These are phyloP conservation scores for Synanthedon andrenaeformis DNA, from an alignment of 2,888 invertebrate species.

Conservation along the genomic window DNA sequence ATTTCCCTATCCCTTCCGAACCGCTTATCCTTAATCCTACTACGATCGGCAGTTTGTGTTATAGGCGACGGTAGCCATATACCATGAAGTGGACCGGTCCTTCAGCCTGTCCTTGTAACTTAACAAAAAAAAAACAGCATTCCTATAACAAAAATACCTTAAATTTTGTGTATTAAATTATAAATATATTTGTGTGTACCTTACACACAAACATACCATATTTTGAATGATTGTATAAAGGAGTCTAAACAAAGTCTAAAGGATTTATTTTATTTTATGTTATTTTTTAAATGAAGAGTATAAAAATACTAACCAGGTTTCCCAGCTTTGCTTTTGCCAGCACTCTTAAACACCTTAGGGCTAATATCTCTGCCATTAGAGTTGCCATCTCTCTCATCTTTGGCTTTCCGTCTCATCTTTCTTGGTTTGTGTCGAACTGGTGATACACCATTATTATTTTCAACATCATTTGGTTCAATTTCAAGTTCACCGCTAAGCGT, in stretches of 20 bases:
- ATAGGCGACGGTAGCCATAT: too few relatives aligned
- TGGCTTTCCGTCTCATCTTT: slow-evolving; percentile 51
- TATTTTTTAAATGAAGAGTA: background rate
- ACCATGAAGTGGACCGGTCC: too few relatives aligned
- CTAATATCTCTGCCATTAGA: slow-evolving; percentile 54
- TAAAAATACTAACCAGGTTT: slow-evolving; percentile 36
- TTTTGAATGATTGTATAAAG: background rate
- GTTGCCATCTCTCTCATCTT: slow-evolving; percentile 49
- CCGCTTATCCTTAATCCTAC: too few relatives aligned
- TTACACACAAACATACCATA: background rate
- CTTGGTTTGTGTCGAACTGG: slow-evolving; percentile 52
- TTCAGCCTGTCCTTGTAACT: too few relatives aligned
- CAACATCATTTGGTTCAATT: slow-evolving; percentile 57
- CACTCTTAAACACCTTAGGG: slow-evolving; percentile 58
- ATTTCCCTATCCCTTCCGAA: too few relatives aligned
- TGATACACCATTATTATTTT: slow-evolving; percentile 52
- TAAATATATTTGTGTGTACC: too few relatives aligned
- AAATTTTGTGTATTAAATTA: background rate
- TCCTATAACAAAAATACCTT: too few relatives aligned
- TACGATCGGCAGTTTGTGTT: too few relatives aligned
- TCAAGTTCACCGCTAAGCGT: slow-evolving; percentile 64
- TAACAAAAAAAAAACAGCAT: too few relatives aligned
- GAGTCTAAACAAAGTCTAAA: background rate
- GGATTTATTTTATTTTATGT: too few relatives aligned
- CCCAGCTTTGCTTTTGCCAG: slow-evolving; percentile 34